These are phyloP conservation scores for Prorops nasuta DNA, from an alignment of 1,140 invertebrate genomes.

Conservation along the genomic window DNA sequence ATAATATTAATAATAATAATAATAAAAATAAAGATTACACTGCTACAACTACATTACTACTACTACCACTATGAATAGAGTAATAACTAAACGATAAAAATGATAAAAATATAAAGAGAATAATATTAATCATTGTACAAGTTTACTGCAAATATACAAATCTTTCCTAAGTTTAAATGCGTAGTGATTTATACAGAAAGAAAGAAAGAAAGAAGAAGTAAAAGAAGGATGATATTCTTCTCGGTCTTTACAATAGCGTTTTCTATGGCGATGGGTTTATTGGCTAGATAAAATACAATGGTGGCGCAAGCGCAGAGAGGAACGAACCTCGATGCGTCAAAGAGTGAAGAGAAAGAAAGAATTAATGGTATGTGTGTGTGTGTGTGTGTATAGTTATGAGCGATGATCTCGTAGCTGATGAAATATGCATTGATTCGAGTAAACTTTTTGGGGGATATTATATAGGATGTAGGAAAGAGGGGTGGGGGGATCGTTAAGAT, in stretches of 20 bases:
- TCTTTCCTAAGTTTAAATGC: slow-evolving; percentile 27
- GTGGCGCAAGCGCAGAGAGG: no score
- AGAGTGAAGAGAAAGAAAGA: slow-evolving; percentile 5
- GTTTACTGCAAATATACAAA: slow-evolving; percentile 54
- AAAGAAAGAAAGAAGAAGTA: slow-evolving; percentile 25
- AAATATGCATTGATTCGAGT: background rate
- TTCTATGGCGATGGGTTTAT: background rate
- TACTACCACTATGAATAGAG: slow-evolving; percentile 44
- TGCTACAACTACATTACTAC: slow-evolving; percentile 48
- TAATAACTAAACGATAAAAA: slow-evolving; percentile 17
- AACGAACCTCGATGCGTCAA: no score
- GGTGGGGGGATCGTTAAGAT: background rate
- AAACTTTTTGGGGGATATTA: background rate
- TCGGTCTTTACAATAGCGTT: slow-evolving; percentile 38
- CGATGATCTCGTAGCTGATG: no score
- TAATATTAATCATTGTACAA: slow-evolving; percentile 50
- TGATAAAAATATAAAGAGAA: slow-evolving; percentile 34
- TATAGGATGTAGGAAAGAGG: background rate
- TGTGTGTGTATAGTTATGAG: no score
- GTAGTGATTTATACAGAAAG: slow-evolving; percentile 49
- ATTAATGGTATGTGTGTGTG: slow-evolving; percentile 1
- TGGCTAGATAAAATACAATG: no score
- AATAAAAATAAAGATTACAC: slow-evolving; percentile 38
- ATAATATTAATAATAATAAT: slow-evolving; percentile 43
- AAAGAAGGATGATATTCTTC: no score